Conservation (phyloP, 2,888 invertebrate species). For the Heteropelma amictum region DNA sequence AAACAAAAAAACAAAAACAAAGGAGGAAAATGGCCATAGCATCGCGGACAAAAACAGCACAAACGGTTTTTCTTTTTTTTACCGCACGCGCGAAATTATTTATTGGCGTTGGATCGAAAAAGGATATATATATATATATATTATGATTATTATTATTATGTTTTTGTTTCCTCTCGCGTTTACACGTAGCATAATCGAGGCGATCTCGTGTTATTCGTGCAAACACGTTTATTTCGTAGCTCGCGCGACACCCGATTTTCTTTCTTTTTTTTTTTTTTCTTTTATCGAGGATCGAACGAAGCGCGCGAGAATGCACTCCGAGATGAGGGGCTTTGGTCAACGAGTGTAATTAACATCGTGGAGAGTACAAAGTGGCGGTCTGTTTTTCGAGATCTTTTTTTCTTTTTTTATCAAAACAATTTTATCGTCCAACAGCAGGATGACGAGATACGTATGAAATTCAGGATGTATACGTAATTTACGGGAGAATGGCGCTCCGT, state of each 20-base stretch:
- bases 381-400: background rate
- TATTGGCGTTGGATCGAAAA: slow-evolving; percentile 6
- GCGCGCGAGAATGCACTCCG: too few relatives aligned
- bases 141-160: background rate
- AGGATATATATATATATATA: background rate
- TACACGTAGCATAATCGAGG: slow-evolving; percentile 5
- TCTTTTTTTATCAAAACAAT: slow-evolving; percentile 9
- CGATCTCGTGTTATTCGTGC: slow-evolving; percentile 21
- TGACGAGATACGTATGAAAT: background rate
- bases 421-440: too few relatives aligned
- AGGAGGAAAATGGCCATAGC: background rate
- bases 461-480: background rate
- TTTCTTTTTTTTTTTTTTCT: background rate
- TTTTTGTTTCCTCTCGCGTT: background rate
- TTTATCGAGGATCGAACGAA: slow-evolving; percentile 22
- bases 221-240: slow-evolving; percentile 27
- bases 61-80: slow-evolving; percentile 25
- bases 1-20: background rate
- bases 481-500: background rate
- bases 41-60: slow-evolving; percentile 22
- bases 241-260: slow-evolving; percentile 39
- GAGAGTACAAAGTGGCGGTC: slow-evolving; percentile 25
- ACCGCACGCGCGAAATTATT: slow-evolving; percentile 34
- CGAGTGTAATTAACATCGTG: too few relatives aligned
- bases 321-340: too few relatives aligned